Evolutionary conservation across 1,140 invertebrate genomes (phyloP).

Genomic region (Macrocentrus cingulum): DNA sequence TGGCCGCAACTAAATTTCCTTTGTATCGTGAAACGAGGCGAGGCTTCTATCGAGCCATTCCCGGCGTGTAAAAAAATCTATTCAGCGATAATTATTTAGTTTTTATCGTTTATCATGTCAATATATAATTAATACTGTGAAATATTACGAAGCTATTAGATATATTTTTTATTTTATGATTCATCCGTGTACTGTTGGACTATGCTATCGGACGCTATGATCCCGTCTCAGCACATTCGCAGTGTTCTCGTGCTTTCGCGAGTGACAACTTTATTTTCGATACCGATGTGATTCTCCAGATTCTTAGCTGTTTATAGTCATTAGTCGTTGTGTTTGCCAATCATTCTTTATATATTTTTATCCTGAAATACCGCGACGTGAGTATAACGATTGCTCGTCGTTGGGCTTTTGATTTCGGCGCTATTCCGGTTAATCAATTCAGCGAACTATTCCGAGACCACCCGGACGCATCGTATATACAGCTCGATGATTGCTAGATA

Average conservation of each 20-base stretch:
- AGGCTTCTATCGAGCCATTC: constrained; percentile 15
- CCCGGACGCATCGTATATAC: constrained; percentile 1
- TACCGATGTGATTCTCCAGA: not conserved
- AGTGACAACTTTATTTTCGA: not conserved
- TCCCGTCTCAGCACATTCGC: not conserved
- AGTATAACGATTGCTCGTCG: constrained; percentile 6
- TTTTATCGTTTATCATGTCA: too few species aligned
- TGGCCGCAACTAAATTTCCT: constrained; percentile 62
- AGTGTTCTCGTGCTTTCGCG: not conserved
- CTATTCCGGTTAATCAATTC: constrained; percentile 6
- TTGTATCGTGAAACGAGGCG: constrained; percentile 50
- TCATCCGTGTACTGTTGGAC: not conserved
- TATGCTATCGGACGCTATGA: not conserved
- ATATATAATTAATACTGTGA: too few species aligned
- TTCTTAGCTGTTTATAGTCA: not conserved
- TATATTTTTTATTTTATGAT: not conserved
- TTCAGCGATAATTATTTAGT: not conserved
- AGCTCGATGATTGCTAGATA: not conserved
- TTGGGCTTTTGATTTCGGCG: constrained; percentile 39
- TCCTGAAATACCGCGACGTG: not conserved
- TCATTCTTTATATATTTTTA: not conserved
- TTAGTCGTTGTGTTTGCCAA: not conserved
- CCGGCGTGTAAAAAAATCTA: not conserved
- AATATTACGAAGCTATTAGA: too few species aligned
- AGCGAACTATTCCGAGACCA: constrained; percentile 14